Percentiles rank a stretch among this genome's conserved stretches.
Conservation (phyloP, 2,797 vertebrate species). For the Bucorvus abyssinicus region DNA sequence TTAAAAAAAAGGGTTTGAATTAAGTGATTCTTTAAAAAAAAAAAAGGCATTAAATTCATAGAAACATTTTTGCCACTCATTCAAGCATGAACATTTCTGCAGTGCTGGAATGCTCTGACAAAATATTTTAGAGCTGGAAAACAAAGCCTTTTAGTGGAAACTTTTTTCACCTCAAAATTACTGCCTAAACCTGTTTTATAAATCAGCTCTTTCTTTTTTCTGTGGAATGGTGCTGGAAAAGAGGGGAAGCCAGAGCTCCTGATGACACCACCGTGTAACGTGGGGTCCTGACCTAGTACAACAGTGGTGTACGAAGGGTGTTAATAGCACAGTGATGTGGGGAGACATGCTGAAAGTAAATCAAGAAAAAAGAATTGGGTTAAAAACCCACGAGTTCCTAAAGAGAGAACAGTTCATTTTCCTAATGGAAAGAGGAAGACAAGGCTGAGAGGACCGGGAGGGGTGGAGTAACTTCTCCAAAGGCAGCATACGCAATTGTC, state of each 20-base stretch:
- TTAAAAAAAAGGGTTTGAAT: neutral
- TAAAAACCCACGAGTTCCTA: neutral
- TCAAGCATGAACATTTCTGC: neutral
- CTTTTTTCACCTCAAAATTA: neutral
- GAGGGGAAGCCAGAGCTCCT: neutral
- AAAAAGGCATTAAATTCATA: neutral
- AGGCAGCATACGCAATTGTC: neutral
- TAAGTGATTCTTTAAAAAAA: rapidly evolving
- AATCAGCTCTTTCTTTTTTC: neutral
- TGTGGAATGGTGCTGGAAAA: neutral
- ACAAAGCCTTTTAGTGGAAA: neutral
- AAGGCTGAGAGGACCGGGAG: neutral
- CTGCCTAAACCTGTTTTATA: neutral
- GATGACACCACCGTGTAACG: rapidly evolving
- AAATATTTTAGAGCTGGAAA: neutral
- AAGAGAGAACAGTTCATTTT: neutral
- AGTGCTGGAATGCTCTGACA: neutral
- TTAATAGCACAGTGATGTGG: neutral
- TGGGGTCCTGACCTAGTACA: neutral
- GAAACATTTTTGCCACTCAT: neutral
- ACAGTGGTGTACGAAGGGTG: neutral
- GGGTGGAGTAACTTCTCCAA: neutral
- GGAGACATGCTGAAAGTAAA: neutral
- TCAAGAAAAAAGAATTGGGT: neutral
- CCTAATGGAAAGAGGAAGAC: neutral